These are phyloP conservation scores for Parauchenoglanis ngamensis DNA, from an alignment of 2,797 vertebrate species.

Conservation along the genomic window DNA sequence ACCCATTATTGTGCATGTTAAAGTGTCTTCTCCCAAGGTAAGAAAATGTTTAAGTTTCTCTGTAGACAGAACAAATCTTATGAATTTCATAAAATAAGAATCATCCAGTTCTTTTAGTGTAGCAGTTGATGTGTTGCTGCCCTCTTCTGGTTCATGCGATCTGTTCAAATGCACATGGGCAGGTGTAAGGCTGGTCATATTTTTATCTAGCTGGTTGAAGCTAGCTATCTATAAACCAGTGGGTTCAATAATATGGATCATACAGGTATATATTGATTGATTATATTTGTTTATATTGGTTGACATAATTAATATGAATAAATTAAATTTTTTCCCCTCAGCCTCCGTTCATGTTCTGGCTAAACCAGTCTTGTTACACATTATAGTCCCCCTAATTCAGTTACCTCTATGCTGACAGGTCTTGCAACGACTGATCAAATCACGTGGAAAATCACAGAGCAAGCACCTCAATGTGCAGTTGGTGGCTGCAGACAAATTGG, in stretches of 20 bases:
- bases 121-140: slow-evolving; percentile 26
- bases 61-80: neutral
- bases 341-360: neutral
- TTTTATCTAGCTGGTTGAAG: neutral
- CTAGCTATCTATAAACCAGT: neutral
- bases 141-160: slow-evolving; percentile 22
- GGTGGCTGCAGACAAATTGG: slow-evolving; percentile 95
- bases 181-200: too few relatives aligned
- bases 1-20: slow-evolving; percentile 95
- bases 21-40: slow-evolving; percentile 98
- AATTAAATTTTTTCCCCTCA: neutral
- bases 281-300: neutral
- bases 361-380: neutral
- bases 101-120: neutral
- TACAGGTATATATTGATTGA: neutral
- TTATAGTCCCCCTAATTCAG: neutral
- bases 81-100: neutral
- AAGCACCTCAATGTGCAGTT: slow-evolving; percentile 98
- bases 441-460: slow-evolving; percentile 96
- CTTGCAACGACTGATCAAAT: slow-evolving; percentile 95
- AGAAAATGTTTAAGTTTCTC: slow-evolving; percentile 18
- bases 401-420: slow-evolving; percentile 75
- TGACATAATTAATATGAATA: neutral
- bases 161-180: neutral
- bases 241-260: neutral